A percentile compares a stretch with the other conserved stretches of the same genome.
phyloP scores from a whole-genome alignment of 2,113 vertebrate species.

The Cyanoliseus patagonus region DNA sequence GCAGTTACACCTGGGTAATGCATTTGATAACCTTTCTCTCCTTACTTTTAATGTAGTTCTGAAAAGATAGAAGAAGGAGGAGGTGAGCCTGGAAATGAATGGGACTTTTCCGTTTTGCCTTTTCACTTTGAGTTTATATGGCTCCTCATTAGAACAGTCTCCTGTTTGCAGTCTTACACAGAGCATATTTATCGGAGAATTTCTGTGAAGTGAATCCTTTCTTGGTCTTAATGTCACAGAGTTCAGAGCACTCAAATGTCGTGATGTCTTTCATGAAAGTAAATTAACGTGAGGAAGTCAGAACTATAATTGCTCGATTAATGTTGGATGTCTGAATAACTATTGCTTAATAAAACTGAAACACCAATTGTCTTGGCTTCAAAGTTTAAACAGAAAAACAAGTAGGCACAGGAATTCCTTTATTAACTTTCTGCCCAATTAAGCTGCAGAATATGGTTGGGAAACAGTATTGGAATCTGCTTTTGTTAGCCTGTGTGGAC shows the following conservation, averaged over 20 bases:
- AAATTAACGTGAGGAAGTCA: constrained; percentile 51
- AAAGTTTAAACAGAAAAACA: constrained; percentile 36
- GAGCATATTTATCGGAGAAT: background rate
- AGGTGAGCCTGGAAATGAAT: background rate
- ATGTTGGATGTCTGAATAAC: constrained; percentile 46
- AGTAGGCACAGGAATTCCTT: constrained; percentile 43
- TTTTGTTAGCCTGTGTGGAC: constrained; percentile 31
- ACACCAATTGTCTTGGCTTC: constrained; percentile 45
- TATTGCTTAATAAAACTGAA: constrained; percentile 59
- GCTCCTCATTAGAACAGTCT: background rate
- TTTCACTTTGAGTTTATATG: background rate
- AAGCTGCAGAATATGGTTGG: constrained; percentile 26
- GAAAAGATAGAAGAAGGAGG: background rate
- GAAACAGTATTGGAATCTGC: background rate
- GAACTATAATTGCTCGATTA: constrained; percentile 24
- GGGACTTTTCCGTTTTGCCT: background rate
- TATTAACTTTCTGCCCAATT: constrained; percentile 51
- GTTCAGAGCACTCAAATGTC: background rate
- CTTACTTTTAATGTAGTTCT: background rate
- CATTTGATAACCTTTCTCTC: background rate
- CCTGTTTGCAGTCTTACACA: background rate
- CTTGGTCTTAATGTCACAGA: background rate
- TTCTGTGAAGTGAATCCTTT: background rate
- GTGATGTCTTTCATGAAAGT: constrained; percentile 34
- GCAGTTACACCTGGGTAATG: background rate